These are phyloP conservation scores for Pempheris klunzingeri DNA, from an alignment of 2,797 vertebrate species.

Conservation along the genomic window DNA sequence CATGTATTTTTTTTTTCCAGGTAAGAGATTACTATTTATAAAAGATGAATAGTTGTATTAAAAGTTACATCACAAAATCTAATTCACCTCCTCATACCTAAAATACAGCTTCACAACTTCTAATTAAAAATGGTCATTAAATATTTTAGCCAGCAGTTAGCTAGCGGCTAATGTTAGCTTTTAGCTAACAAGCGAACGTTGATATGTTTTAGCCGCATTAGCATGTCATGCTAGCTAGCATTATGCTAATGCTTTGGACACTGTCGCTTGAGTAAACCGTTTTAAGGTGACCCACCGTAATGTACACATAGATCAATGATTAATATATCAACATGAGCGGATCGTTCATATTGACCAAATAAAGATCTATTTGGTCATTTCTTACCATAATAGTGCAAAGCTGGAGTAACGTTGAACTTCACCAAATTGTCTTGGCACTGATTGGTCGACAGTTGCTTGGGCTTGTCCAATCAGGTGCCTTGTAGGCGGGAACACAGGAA, in stretches of 20 bases:
- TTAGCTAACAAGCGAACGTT: not conserved
- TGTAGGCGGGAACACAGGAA: not conserved
- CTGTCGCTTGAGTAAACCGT: too few species aligned
- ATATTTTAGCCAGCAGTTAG: not conserved
- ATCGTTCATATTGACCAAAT: too few species aligned
- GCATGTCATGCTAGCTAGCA: not conserved
- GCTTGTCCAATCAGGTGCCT: constrained; percentile 4
- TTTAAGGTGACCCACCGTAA: not conserved
- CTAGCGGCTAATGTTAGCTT: not conserved
- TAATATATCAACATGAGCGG: too few species aligned
- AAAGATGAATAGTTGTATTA: too few species aligned
- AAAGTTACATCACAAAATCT: too few species aligned
- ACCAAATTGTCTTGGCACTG: not conserved
- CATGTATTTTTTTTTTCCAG: too few species aligned
- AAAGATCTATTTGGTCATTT: not conserved
- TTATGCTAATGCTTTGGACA: too few species aligned
- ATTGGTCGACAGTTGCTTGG: not conserved
- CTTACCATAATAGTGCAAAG: not conserved
- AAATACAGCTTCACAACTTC: not conserved
- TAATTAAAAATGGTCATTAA: not conserved
- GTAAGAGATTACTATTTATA: too few species aligned
- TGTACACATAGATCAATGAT: not conserved
- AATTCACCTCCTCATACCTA: not conserved
- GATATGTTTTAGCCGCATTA: not conserved
- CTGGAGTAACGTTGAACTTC: not conserved